Evolutionary conservation across 2,797 vertebrate species (phyloP).

Genomic region (Esox masquinongy): DNA sequence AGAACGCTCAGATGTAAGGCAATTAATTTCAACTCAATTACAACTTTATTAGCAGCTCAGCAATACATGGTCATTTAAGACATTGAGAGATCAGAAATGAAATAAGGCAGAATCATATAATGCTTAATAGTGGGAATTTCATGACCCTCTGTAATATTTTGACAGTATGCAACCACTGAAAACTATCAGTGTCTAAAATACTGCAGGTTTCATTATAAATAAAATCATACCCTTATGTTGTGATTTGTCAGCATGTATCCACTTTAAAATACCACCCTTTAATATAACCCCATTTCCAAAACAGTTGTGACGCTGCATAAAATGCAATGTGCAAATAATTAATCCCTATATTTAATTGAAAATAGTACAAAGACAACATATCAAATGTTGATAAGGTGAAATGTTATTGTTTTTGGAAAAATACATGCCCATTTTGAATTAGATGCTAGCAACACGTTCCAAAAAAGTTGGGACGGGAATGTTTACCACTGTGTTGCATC

Average conservation of each 20-base stretch:
- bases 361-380: too few relatives aligned
- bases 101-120: neutral
- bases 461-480: too few relatives aligned
- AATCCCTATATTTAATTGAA: too few relatives aligned
- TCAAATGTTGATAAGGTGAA: too few relatives aligned
- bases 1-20: conserved; percentile 93
- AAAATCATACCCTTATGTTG: neutral
- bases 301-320: too few relatives aligned
- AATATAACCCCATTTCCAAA: too few relatives aligned
- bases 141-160: neutral
- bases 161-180: neutral
- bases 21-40: neutral
- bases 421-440: too few relatives aligned
- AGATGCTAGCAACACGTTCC: too few relatives aligned
- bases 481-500: too few relatives aligned
- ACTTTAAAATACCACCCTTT: neutral
- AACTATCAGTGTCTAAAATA: neutral
- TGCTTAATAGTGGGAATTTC: neutral
- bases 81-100: neutral
- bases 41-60: neutral
- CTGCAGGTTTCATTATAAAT: neutral
- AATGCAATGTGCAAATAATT: too few relatives aligned
- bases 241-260: neutral
- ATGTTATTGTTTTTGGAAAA: too few relatives aligned
- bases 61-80: neutral